Evolutionary conservation across 2,888 invertebrate genomes (phyloP), one percentile per base, ranked within the genome.

Genomic region (Hirudinaria manillensis): DNA sequence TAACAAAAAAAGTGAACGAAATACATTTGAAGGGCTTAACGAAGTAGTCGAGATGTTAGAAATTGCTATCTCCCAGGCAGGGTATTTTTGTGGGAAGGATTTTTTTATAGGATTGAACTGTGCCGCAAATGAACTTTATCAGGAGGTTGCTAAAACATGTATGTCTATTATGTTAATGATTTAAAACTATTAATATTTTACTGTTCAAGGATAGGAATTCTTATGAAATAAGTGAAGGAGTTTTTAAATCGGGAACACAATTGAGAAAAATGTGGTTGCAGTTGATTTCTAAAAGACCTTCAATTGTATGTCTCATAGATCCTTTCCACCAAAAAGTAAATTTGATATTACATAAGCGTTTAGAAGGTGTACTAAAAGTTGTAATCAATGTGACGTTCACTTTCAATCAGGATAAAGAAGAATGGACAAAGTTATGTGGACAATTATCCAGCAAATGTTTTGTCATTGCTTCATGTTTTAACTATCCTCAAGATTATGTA

Each of bases 381-480:
- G 68, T 16, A 68, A 29, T 7, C 68, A 36, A 29, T n/a, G 13
- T 32, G 21, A 36, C 29, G 13, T 61, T 27, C 61, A 61, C n/a
- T 61, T 61, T 27, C 38, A 36, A 21, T 29, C 32, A 73, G 73
- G 65, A 45, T 65, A 73, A 65, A 56, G 73, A 65, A 34, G 73
- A 61, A 34, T 73, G 73, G 73, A 36, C 29, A n/a, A 61, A 65
- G 16, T 32, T 73, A 34, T 73, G 73, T 61, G 38, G 73, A 32
- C 21, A 34, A 29, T 16, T 73, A n/a, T 73, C 73, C 4, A 56
- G 32, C 34, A 65, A 65, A 21, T 65, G 65, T 38, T 73, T 2
- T 34, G 34, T 73, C 34, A 38, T 73, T 36, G 65, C 34, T 38
- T 65, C 61, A 27, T 3, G 65, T 3, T 51, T 72, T 16, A 29